A percentile compares a stretch with the other conserved stretches of the same genome.
Evolutionary conservation across 2,888 invertebrate species (phyloP).

Genomic region (Sarcophaga caerulescens): DNA sequence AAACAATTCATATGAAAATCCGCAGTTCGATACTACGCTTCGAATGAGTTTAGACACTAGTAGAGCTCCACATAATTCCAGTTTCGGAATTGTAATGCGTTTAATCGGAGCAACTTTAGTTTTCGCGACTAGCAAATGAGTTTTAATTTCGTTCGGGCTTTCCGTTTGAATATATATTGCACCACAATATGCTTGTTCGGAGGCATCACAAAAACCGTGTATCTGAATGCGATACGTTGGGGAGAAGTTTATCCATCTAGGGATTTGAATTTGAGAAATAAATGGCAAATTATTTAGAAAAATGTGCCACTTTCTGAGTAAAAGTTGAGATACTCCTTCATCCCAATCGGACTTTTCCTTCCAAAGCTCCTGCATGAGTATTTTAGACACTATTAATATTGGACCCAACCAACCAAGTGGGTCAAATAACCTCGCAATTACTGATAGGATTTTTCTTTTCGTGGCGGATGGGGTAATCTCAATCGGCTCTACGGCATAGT

Average conservation of each 20-base stretch:
- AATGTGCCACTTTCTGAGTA: neutral
- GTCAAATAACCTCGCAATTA: too few species aligned
- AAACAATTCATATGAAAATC: too few species aligned
- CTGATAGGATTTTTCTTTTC: too few species aligned
- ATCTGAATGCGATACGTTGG: neutral
- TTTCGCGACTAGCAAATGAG: conserved; percentile 26
- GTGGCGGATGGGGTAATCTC: too few species aligned
- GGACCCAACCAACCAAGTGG: too few species aligned
- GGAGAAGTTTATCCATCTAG: neutral
- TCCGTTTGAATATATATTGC: neutral
- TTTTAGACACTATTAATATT: too few species aligned
- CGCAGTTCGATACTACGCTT: neutral
- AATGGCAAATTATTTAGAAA: neutral
- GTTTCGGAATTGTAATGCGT: neutral
- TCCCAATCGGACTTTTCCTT: too few species aligned
- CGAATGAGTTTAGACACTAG: neutral
- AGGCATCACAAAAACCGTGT: conserved; percentile 15
- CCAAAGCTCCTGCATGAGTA: too few species aligned
- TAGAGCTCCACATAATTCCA: neutral
- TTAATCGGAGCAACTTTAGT: conserved; percentile 35
- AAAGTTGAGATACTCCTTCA: neutral
- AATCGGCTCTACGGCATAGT: too few species aligned
- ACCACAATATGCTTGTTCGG: conserved; percentile 8
- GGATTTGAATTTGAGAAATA: conserved; percentile 1
- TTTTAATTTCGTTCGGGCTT: neutral